A percentile compares a stretch with the other conserved stretches of the same genome.
These are phyloP conservation scores for Mesoclemmys tuberculata DNA, from an alignment of 2,113 vertebrate species.

Conservation along the genomic window DNA sequence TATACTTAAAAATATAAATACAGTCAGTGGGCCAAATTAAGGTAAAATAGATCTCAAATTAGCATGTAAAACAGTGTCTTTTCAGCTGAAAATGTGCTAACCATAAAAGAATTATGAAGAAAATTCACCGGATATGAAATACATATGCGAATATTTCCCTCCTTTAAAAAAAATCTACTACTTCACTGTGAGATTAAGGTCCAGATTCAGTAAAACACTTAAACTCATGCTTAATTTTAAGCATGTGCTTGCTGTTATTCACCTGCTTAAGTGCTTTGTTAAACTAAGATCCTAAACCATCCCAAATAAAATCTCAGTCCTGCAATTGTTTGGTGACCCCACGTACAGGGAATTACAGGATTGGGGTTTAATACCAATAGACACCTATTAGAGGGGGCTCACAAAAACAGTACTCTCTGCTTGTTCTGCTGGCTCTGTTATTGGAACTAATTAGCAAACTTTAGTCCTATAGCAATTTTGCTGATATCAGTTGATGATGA, in stretches of 20 bases:
- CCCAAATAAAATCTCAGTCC: background rate
- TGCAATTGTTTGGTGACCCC: background rate
- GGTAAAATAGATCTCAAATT: background rate
- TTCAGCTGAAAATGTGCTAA: background rate
- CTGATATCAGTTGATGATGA: conserved; percentile 22
- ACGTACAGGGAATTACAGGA: background rate
- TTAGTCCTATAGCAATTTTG: conserved; percentile 31
- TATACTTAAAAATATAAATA: background rate
- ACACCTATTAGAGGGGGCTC: background rate
- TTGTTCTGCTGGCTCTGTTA: background rate
- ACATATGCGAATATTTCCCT: background rate
- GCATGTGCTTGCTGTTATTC: background rate
- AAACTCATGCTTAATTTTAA: background rate
- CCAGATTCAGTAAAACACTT: background rate
- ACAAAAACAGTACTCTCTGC: background rate
- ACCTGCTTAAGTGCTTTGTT: background rate
- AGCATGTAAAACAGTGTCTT: background rate
- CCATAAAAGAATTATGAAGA: background rate
- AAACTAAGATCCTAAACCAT: background rate
- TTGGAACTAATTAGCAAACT: background rate
- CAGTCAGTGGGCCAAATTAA: background rate
- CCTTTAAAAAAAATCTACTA: background rate
- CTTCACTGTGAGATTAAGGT: background rate
- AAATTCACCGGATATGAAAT: background rate
- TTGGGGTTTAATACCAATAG: background rate